Base-by-base conservation (phyloP, 2,888 invertebrate species). In the Eremobia ochroleuca region DNA sequence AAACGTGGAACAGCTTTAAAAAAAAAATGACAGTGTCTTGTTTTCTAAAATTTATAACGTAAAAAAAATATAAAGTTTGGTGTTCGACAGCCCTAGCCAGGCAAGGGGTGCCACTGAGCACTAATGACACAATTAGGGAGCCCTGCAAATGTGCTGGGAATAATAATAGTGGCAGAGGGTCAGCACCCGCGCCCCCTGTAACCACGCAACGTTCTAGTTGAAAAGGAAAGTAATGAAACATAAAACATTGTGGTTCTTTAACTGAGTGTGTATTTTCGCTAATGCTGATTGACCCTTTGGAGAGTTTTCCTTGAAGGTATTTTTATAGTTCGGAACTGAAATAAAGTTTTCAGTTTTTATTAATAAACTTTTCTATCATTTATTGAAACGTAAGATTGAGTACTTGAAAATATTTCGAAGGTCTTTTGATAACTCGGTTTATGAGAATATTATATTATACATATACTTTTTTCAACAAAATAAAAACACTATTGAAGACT, bases 61-160 rank as follows among this genome's bases (percentile, higher is more conserved):
- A 13, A 43, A 43, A 15, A 46, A 46, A 46, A 46, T 13, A 4
- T 46, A 6, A 46, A 21, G 46, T 13, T 55, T 59, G 1, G 18
- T 61, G 1, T 49, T n/a, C 31, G 61, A 37, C 76, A 76, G 28
- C 83, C 83, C 83, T 83, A 40, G 13, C 25, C 6, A 11, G 25
- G 52, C 49, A 69, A 61, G 40, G 15, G 73, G 31, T 52, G 49
- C 64, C 46, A 43, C 66, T 67, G 31, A 64, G 58, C 61, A 71
- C 80, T 87, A 87, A 83, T 86, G 77, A 82, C 73, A 81, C 85
- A 86, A 87, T 88, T 87, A 88, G 55, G 59, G 80, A 75, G 71
- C 76, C 77, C 81, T 76, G 40, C 55, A 21, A 76, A 76, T 76
- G 74, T 76, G 72, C 46, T 28, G 78, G 28, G 81, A 79, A 83